phyloP scores from a whole-genome alignment of 2,113 vertebrate genomes.

The Spea multiplicata region DNA sequence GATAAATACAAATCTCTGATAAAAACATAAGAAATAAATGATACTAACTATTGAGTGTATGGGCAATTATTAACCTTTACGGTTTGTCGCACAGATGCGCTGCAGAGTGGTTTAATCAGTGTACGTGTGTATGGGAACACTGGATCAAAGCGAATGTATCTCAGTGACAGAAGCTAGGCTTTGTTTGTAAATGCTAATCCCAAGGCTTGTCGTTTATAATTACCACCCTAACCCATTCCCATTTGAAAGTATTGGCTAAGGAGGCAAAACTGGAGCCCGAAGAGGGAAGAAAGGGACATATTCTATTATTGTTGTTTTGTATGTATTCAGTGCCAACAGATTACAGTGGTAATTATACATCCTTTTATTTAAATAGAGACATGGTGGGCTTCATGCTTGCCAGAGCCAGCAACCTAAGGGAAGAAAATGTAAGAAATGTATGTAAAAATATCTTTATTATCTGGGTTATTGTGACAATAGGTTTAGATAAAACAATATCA shows the following conservation, averaged over 20 bases:
- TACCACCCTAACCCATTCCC: slow-evolving; percentile 23
- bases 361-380: too few relatives aligned
- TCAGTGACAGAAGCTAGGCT: background rate
- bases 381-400: too few relatives aligned
- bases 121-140: background rate
- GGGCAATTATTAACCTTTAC: background rate
- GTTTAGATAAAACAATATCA: too few relatives aligned
- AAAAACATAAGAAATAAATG: background rate
- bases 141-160: background rate
- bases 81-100: background rate
- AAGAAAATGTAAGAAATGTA: too few relatives aligned
- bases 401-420: too few relatives aligned
- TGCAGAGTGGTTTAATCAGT: background rate
- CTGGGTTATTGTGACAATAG: too few relatives aligned
- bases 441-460: too few relatives aligned
- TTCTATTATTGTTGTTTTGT: too few relatives aligned
- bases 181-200: slow-evolving; percentile 35
- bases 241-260: slow-evolving; percentile 2
- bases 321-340: too few relatives aligned
- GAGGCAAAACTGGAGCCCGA: slow-evolving; percentile 22
- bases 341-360: too few relatives aligned
- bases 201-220: slow-evolving; percentile 33
- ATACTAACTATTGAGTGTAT: background rate
- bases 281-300: slow-evolving; percentile 19
- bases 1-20: background rate